Evolutionary conservation across 2,113 vertebrate genomes (phyloP).

Genomic region (Ranitomeya imitator): DNA sequence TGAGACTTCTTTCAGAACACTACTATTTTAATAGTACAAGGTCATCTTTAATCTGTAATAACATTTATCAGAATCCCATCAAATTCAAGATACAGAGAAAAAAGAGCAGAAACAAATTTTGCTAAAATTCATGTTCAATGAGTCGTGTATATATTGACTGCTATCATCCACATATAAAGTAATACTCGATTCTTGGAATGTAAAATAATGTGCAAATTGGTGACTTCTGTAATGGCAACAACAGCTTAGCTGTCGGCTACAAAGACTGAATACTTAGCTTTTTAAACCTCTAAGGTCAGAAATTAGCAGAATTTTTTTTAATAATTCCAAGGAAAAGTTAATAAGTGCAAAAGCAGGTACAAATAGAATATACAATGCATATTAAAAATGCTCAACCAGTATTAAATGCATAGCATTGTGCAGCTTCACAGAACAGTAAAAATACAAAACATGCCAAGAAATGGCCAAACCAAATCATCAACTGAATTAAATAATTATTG

Average conservation of each 20-base stretch:
- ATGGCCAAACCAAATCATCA: neutral
- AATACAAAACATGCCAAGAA: conserved; percentile 47
- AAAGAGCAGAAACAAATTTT: conserved; percentile 16
- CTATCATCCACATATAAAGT: conserved; percentile 37
- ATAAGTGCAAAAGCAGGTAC: conserved; percentile 42
- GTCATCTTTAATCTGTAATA: conserved; percentile 22
- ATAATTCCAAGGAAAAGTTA: conserved; percentile 15
- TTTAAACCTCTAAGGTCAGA: conserved; percentile 10
- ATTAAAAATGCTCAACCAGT: conserved; percentile 44
- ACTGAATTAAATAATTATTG: neutral
- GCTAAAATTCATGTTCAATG: conserved; percentile 4
- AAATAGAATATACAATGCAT: conserved; percentile 21
- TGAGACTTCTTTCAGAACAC: conserved; percentile 25
- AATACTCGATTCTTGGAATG: conserved; percentile 37
- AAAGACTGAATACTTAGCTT: conserved; percentile 22
- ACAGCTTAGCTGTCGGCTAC: conserved; percentile 45
- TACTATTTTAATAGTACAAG: conserved; percentile 50
- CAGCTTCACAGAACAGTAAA: conserved; percentile 18
- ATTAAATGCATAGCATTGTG: conserved; percentile 48
- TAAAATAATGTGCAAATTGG: conserved; percentile 43
- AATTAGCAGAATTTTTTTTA: neutral
- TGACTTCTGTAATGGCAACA: conserved; percentile 6
- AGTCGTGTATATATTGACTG: neutral
- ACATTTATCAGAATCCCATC: conserved; percentile 27
- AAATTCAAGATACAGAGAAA: conserved; percentile 32